These are phyloP conservation scores for Atractosteus spatula DNA, from an alignment of 2,113 vertebrate genomes.

Conservation along the genomic window DNA sequence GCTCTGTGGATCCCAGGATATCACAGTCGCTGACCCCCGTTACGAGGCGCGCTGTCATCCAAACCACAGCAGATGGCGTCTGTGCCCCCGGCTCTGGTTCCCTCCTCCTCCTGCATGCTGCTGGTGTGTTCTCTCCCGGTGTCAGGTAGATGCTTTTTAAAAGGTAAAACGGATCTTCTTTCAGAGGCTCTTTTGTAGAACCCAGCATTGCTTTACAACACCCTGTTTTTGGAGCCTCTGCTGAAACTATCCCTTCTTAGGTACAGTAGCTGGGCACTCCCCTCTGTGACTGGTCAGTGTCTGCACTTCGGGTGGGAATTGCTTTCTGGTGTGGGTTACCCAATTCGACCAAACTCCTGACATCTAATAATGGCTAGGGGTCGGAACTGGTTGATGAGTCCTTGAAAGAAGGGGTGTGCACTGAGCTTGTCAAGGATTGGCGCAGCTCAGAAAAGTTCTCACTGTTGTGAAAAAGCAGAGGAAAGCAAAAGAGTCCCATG, in stretches of 20 bases:
- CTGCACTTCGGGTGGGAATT: too few species aligned
- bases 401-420: too few species aligned
- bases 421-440: too few species aligned
- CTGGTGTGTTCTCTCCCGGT: conserved; percentile 36
- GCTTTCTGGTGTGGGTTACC: too few species aligned
- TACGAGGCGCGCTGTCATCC: conserved; percentile 19
- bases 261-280: too few species aligned
- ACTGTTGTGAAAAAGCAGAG: too few species aligned
- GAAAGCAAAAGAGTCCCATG: too few species aligned
- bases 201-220: conserved; percentile 52
- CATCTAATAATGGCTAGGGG: too few species aligned
- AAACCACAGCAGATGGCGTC: conserved; percentile 47
- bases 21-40: conserved; percentile 37
- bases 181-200: conserved; percentile 58
- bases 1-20: conserved; percentile 20
- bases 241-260: background rate
- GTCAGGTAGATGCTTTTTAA: conserved; percentile 62
- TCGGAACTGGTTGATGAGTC: too few species aligned
- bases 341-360: too few species aligned
- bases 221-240: conserved; percentile 20
- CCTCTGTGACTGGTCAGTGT: too few species aligned
- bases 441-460: too few species aligned
- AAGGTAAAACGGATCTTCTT: conserved; percentile 60
- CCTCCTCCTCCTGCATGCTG: conserved; percentile 26
- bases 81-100: conserved; percentile 29